Evolutionary conservation across 2,797 vertebrate genomes (phyloP).

Genomic region (Cynodonichthys magdalenae): DNA sequence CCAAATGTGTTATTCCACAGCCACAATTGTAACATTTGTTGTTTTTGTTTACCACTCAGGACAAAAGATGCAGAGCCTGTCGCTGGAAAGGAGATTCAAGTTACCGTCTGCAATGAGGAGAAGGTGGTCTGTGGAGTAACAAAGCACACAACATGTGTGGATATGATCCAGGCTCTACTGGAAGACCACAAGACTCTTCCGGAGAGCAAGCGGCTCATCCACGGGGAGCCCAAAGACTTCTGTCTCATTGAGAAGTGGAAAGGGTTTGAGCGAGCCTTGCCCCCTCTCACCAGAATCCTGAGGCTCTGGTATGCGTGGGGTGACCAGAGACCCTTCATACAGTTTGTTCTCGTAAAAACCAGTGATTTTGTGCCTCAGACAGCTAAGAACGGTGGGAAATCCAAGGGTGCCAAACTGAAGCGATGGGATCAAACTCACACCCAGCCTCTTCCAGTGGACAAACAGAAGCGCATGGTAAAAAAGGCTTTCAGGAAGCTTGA

Average conservation of each 20-base stretch:
- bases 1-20: not conserved
- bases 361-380: constrained; percentile 87
- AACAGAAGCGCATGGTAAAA: constrained; percentile 92
- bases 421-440: constrained; percentile 82
- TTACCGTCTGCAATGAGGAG: constrained; percentile 93
- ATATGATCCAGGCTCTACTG: constrained; percentile 91
- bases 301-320: constrained; percentile 95
- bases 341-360: constrained; percentile 89
- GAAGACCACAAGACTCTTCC: constrained; percentile 87
- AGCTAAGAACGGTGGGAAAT: constrained; percentile 74
- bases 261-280: constrained; percentile 90
- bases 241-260: constrained; percentile 94
- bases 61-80: constrained; percentile 83
- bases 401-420: constrained; percentile 75
- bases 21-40: constrained; percentile 6
- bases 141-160: constrained; percentile 91
- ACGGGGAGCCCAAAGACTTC: constrained; percentile 90
- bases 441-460: constrained; percentile 86
- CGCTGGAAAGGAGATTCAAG: constrained; percentile 90
- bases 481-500: constrained; percentile 96
- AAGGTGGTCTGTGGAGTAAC: constrained; percentile 94
- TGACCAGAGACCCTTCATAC: constrained; percentile 88
- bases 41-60: constrained; percentile 51
- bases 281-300: constrained; percentile 91
- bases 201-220: constrained; percentile 85